These are phyloP conservation scores for Pavo muticus DNA, from an alignment of 2,113 vertebrate genomes.

Conservation along the genomic window DNA sequence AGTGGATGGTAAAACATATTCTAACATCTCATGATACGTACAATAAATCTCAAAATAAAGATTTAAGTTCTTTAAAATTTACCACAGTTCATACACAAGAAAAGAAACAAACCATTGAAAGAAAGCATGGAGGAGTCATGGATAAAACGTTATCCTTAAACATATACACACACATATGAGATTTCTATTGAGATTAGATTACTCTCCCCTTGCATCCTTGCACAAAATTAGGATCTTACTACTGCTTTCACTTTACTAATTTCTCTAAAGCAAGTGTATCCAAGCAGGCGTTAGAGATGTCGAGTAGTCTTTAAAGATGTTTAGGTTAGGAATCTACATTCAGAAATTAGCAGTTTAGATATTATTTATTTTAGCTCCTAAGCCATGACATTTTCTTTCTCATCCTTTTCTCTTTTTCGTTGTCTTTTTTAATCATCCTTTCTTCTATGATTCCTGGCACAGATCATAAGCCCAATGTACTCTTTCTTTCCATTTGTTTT, in stretches of 20 bases:
- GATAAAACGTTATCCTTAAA: background rate
- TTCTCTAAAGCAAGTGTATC: background rate
- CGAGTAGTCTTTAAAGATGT: slow-evolving; percentile 5
- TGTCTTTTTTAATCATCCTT: background rate
- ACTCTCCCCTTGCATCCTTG: background rate
- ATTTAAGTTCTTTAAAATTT: background rate
- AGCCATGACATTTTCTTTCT: background rate
- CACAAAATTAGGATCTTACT: background rate
- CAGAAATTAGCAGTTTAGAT: background rate
- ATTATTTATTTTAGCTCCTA: slow-evolving; percentile 4
- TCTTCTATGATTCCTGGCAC: slow-evolving; percentile 25
- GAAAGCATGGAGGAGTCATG: background rate
- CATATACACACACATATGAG: background rate
- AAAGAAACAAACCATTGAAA: background rate
- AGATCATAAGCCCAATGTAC: background rate
- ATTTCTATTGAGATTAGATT: background rate
- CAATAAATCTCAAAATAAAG: background rate
- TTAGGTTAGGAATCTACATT: background rate
- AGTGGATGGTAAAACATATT: background rate
- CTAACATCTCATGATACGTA: background rate
- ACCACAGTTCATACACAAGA: background rate
- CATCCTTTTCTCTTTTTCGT: background rate
- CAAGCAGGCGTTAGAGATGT: slow-evolving; percentile 11
- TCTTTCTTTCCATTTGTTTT: slow-evolving; percentile 25
- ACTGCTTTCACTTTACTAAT: background rate